phyloP scores from a whole-genome alignment of 2,113 vertebrate genomes.

The Alexandromys fortis region DNA sequence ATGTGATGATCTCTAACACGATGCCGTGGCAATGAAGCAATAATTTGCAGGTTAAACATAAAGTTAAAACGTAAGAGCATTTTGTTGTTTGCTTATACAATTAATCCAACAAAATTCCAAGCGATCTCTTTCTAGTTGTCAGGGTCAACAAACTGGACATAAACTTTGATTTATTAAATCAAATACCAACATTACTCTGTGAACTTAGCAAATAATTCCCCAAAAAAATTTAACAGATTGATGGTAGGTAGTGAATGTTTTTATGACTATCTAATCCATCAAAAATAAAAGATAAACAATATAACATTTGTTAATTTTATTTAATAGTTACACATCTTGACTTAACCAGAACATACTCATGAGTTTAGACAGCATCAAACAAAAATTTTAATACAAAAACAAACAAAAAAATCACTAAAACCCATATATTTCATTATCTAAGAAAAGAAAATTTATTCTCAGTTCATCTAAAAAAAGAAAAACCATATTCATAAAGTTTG shows the following conservation, averaged over 20 bases:
- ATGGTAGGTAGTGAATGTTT: not conserved
- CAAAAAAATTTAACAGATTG: not conserved
- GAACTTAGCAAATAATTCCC: not conserved
- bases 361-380: not conserved
- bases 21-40: not conserved
- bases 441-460: slow-evolving; percentile 9
- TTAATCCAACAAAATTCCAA: slow-evolving; percentile 40
- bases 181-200: not conserved
- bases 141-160: slow-evolving; percentile 21
- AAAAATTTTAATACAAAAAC: not conserved
- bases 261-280: not conserved
- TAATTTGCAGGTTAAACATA: not conserved
- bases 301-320: not conserved
- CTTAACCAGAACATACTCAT: not conserved
- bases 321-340: not conserved
- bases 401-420: not conserved
- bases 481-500: not conserved
- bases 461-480: not conserved
- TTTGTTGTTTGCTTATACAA: slow-evolving; percentile 28
- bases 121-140: not conserved
- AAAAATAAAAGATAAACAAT: slow-evolving; percentile 30
- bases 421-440: not conserved
- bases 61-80: slow-evolving; percentile 3
- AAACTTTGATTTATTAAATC: slow-evolving; percentile 8
- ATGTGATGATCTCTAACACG: not conserved